Base-by-base conservation (phyloP, 2,888 invertebrate species). In the Erpobdella octoculata region DNA sequence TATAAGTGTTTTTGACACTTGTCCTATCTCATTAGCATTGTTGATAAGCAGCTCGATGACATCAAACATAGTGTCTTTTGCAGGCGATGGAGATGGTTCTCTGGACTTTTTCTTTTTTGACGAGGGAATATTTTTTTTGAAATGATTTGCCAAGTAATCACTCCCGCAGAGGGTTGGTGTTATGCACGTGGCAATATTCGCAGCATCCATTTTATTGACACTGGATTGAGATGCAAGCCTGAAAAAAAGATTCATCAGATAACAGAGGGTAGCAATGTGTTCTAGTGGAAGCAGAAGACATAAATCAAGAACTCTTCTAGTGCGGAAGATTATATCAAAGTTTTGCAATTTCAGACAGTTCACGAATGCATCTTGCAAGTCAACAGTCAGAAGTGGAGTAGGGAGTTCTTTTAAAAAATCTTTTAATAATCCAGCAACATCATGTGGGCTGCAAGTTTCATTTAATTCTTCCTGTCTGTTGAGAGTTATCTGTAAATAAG, bases 81-180 rank as follows among this genome's bases (percentile, higher is more conserved):
- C 31, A n/a, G 31, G 35, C 8, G 62, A 33, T n/a, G 33, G 62
- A 62, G 62, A 28, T 25, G 3, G 2, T 2, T 62, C 33, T 1
- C 46, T 41, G 1, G 68, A 48, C 37, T 69, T 69, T 46, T 31
- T 28, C 35, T 48, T 48, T 21, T 53, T 33, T 6, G 46, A 31
- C 1, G 67, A 18, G 3, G 48, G 35, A 21, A 31, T 53, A 18
- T 41, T 66, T 41, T 35, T 25, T 2, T 15, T 41, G 66, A 38
- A 21, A 35, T 58, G 25, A 33, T 36, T 72, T 31, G 72, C n/a
- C 8, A 46, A 8, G 77, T 33, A 73, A 71, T n/a, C n/a, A 6
- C 89, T 88, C 69, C 88, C 91, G 89, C 93, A 90, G 69, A 93
- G 86, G 79, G 91, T 91, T 0, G 93, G 93, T 0, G 91, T 89